These are phyloP conservation scores for Eupleurogrammus muticus DNA, from an alignment of 2,797 vertebrate species.

Conservation along the genomic window DNA sequence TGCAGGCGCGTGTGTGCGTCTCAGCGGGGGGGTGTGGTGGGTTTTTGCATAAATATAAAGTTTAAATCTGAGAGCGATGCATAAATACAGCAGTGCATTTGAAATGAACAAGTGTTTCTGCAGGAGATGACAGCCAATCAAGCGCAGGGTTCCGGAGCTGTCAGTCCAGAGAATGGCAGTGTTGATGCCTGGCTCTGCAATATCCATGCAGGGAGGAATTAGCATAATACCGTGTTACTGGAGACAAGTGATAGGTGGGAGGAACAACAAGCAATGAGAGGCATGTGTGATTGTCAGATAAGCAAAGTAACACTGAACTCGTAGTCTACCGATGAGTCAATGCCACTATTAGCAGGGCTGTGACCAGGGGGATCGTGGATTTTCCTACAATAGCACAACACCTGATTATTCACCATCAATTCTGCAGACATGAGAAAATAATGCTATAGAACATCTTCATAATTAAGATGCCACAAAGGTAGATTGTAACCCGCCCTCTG, in stretches of 20 bases:
- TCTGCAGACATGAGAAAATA: background rate
- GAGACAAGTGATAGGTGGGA: constrained; percentile 60
- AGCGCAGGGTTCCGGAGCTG: constrained; percentile 50
- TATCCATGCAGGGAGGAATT: constrained; percentile 55
- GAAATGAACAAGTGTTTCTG: constrained; percentile 55
- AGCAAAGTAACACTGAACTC: constrained; percentile 50
- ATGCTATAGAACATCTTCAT: background rate
- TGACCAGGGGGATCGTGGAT: constrained; percentile 19
- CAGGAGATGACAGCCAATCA: constrained; percentile 51
- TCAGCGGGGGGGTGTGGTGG: background rate
- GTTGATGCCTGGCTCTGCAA: constrained; percentile 52
- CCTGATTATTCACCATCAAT: background rate
- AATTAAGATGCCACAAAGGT: too few species aligned
- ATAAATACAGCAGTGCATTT: constrained; percentile 43
- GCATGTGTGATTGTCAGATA: constrained; percentile 51
- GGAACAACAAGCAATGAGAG: constrained; percentile 45
- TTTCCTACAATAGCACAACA: background rate
- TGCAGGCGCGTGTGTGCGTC: background rate
- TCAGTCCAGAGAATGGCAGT: constrained; percentile 56
- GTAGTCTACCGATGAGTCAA: constrained; percentile 32
- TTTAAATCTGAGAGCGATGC: constrained; percentile 42
- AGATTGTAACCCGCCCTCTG: too few species aligned
- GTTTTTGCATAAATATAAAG: constrained; percentile 24
- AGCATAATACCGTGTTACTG: constrained; percentile 59
- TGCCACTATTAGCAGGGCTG: constrained; percentile 27